Conservation (phyloP, 2,113 vertebrate genomes). For the Amphiprion percula region DNA sequence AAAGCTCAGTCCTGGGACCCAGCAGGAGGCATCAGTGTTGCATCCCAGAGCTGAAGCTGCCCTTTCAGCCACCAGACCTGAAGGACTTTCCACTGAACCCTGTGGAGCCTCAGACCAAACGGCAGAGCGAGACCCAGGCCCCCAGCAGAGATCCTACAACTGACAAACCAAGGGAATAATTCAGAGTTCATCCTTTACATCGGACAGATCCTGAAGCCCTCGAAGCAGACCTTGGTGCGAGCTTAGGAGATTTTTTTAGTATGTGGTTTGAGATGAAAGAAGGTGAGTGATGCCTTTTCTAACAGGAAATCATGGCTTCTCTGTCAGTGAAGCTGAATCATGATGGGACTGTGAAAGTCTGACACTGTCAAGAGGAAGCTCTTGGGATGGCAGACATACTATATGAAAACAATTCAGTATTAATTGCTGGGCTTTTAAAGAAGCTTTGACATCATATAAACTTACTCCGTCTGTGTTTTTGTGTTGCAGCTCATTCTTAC, state of each 20-base stretch:
- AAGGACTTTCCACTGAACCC: constrained; percentile 33
- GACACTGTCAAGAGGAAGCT: constrained; percentile 39
- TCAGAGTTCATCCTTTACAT: constrained; percentile 19
- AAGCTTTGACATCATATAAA: constrained; percentile 43
- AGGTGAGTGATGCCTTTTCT: constrained; percentile 18
- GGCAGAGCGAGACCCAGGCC: constrained; percentile 85
- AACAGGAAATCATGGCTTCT: constrained; percentile 2
- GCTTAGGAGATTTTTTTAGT: background rate
- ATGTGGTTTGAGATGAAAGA: constrained; percentile 5
- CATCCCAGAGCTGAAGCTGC: constrained; percentile 58
- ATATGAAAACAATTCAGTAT: constrained; percentile 30
- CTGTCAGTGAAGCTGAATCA: constrained; percentile 14
- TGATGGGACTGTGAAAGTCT: constrained; percentile 25
- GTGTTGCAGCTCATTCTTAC: constrained; percentile 49
- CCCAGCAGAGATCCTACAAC: constrained; percentile 83
- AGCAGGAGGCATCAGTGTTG: constrained; percentile 52
- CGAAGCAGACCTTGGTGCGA: background rate
- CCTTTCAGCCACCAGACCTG: constrained; percentile 28
- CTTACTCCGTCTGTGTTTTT: constrained; percentile 55
- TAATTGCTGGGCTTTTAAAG: constrained; percentile 27
- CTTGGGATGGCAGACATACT: constrained; percentile 20
- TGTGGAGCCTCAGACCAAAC: constrained; percentile 51
- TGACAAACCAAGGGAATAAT: constrained; percentile 69
- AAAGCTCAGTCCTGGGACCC: constrained; percentile 83
- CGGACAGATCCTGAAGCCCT: background rate